phyloP scores from a whole-genome alignment of 1,140 invertebrate species.

The Trypoxylus dichotomus region DNA sequence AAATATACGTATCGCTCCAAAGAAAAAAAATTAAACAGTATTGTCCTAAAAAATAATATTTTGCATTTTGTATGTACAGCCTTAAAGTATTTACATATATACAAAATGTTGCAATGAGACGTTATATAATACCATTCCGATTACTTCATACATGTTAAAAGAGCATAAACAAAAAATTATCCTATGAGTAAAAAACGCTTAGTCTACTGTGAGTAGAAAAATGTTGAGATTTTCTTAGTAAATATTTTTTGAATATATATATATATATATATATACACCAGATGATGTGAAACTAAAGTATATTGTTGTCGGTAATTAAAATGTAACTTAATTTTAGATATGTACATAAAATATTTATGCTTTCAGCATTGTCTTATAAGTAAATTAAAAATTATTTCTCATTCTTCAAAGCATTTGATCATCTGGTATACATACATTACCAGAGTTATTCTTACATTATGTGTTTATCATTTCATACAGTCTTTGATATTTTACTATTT shows the following conservation, averaged over 20 bases:
- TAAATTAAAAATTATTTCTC: too few species aligned
- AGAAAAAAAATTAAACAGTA: not conserved
- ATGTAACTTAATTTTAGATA: too few species aligned
- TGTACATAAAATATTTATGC: too few species aligned
- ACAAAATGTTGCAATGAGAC: not conserved
- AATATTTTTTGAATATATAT: not conserved
- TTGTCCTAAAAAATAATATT: constrained; percentile 19
- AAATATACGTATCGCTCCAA: not conserved
- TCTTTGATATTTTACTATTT: constrained; percentile 18
- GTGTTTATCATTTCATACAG: not conserved
- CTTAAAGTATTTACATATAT: not conserved
- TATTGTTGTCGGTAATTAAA: too few species aligned
- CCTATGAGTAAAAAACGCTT: not conserved
- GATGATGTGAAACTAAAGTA: not conserved
- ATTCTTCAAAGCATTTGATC: not conserved
- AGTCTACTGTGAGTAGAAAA: not conserved
- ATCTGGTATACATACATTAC: not conserved
- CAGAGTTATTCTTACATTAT: not conserved
- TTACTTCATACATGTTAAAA: not conserved
- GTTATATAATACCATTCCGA: not conserved
- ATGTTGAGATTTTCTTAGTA: not conserved
- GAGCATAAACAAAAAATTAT: not conserved
- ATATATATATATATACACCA: not conserved
- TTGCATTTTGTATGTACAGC: not conserved
- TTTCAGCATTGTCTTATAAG: too few species aligned